Percentiles rank a stretch among this genome's conserved stretches.
Conservation (phyloP, 2,888 invertebrate species). For the Leucophenga montana region DNA sequence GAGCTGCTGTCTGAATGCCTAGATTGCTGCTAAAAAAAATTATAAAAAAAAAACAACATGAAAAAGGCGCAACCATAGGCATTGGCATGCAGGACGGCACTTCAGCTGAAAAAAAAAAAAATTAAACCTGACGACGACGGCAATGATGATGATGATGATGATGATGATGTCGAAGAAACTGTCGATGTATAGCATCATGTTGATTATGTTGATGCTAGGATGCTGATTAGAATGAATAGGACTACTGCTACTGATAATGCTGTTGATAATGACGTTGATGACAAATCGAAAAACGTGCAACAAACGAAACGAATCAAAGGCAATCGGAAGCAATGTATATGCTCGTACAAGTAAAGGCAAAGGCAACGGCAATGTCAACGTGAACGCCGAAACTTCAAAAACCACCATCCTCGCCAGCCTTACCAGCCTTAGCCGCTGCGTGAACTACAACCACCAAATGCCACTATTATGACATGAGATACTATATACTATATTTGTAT, state of each 20-base stretch:
- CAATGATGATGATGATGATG: not conserved
- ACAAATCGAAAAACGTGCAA: slow-evolving; percentile 11
- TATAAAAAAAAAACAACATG: not conserved
- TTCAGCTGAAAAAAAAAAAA: not conserved
- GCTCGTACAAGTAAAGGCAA: too few species aligned
- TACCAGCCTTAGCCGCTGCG: too few species aligned
- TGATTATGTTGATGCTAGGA: too few species aligned
- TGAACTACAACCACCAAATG: not conserved
- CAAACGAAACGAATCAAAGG: slow-evolving; percentile 3
- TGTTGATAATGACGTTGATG: slow-evolving; percentile 5
- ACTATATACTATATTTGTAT: too few species aligned
- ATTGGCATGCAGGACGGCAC: slow-evolving; percentile 18
- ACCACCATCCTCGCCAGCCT: too few species aligned
- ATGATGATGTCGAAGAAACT: not conserved
- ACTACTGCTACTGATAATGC: too few species aligned
- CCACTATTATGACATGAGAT: not conserved
- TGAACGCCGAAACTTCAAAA: too few species aligned
- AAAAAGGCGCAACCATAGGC: not conserved
- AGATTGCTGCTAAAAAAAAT: not conserved
- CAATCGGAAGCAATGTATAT: too few species aligned
- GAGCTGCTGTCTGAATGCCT: not conserved
- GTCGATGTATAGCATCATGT: too few species aligned
- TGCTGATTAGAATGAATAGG: too few species aligned
- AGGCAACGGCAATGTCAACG: too few species aligned
- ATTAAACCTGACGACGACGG: not conserved